These are phyloP conservation scores for Carduelis carduelis DNA, from an alignment of 2,797 vertebrate genomes.

Conservation along the genomic window DNA sequence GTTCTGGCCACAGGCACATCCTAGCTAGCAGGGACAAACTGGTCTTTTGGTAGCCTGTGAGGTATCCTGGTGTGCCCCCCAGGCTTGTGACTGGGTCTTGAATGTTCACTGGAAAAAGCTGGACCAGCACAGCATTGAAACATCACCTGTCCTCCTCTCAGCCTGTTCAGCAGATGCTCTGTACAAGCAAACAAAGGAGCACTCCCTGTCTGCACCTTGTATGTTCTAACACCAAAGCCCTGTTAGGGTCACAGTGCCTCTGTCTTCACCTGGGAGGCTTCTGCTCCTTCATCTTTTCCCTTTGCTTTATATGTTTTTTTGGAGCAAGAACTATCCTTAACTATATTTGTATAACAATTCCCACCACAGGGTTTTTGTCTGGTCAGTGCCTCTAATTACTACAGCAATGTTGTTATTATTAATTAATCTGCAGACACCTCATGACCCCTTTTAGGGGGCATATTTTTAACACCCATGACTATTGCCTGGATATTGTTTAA, in stretches of 20 bases:
- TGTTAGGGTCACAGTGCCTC: not conserved
- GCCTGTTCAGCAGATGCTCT: not conserved
- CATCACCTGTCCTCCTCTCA: not conserved
- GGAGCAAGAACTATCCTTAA: not conserved
- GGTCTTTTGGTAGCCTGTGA: not conserved
- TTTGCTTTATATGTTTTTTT: not conserved
- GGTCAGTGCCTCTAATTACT: not conserved
- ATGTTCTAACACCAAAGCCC: not conserved
- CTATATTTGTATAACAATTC: not conserved
- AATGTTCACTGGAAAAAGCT: not conserved
- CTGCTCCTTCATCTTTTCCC: not conserved
- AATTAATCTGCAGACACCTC: constrained; percentile 21
- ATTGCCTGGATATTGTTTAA: not conserved
- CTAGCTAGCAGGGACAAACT: not conserved
- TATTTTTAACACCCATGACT: not conserved
- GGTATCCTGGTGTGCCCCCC: not conserved
- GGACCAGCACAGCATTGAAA: not conserved
- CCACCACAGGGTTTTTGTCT: not conserved
- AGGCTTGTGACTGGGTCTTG: not conserved
- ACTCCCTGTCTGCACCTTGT: not conserved
- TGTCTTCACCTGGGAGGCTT: not conserved
- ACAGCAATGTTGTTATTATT: not conserved
- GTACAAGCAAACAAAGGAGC: not conserved
- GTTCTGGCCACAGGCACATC: not conserved
- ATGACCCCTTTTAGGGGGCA: not conserved